Conservation (phyloP, 2,797 vertebrate species). For the Cryptoprocta ferox region DNA sequence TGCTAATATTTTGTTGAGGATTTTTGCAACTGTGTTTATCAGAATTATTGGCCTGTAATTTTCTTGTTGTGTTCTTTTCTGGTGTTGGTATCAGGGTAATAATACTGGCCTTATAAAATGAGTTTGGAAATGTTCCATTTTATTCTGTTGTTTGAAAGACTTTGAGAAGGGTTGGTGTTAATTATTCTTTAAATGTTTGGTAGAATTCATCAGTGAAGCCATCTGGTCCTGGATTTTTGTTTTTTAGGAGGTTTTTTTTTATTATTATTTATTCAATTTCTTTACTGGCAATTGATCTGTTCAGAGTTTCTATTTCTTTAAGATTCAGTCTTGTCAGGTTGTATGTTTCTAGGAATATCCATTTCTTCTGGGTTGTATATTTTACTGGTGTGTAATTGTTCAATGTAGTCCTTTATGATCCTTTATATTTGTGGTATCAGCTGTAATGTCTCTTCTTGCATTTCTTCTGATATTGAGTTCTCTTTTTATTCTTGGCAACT, state of each 20-base stretch:
- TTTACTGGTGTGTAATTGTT: background rate
- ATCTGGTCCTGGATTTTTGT: background rate
- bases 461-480: background rate
- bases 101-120: background rate
- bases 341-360: background rate
- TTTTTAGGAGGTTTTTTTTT: background rate
- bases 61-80: background rate
- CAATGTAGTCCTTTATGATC: background rate
- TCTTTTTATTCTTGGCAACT: background rate
- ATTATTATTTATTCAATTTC: background rate
- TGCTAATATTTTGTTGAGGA: background rate
- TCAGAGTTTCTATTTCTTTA: background rate
- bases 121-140: background rate
- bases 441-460: background rate
- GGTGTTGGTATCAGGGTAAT: background rate
- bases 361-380: background rate
- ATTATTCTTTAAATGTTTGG: background rate
- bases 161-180: background rate
- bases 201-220: background rate
- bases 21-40: background rate
- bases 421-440: background rate
- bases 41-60: background rate
- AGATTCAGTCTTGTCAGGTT: background rate
- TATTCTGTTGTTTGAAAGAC: background rate
- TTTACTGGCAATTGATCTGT: background rate